These are phyloP conservation scores for Tadarida brasiliensis DNA, from an alignment of 2,797 vertebrate genomes.

Conservation along the genomic window DNA sequence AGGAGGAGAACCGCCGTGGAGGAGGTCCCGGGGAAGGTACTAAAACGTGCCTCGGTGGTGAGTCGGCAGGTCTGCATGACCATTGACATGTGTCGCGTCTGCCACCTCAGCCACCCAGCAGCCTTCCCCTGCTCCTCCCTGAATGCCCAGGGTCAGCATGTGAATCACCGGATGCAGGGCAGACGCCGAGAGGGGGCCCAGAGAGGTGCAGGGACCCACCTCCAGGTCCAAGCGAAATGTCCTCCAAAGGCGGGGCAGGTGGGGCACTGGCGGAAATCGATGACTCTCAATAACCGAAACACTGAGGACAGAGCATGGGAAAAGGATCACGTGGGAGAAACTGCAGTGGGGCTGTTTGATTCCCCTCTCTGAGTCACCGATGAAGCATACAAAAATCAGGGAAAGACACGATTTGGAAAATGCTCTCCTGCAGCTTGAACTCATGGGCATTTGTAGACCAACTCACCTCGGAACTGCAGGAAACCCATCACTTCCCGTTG, in stretches of 20 bases:
- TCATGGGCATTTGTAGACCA: neutral
- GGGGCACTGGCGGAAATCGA: too few relatives aligned
- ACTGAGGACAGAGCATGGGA: neutral
- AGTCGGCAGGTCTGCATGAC: too few relatives aligned
- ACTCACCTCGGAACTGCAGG: neutral
- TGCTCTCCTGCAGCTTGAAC: neutral
- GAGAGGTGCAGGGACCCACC: neutral
- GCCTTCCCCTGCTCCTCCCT: neutral
- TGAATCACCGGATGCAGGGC: neutral
- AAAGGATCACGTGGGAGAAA: neutral
- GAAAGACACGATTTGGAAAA: conserved; percentile 6
- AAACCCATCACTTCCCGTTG: neutral
- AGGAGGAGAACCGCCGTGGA: too few relatives aligned
- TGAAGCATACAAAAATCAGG: neutral
- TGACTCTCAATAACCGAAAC: neutral
- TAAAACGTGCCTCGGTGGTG: too few relatives aligned
- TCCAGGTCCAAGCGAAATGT: neutral
- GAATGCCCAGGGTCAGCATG: too few relatives aligned
- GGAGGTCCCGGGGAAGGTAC: too few relatives aligned
- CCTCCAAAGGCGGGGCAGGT: neutral
- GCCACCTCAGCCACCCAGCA: too few relatives aligned
- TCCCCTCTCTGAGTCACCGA: neutral
- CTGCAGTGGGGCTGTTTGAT: neutral
- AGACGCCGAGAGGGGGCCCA: neutral
- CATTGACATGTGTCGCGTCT: too few relatives aligned